Percentiles rank a stretch among this genome's conserved stretches.
phyloP scores from a whole-genome alignment of 2,888 invertebrate species.

The Brenthis ino region DNA sequence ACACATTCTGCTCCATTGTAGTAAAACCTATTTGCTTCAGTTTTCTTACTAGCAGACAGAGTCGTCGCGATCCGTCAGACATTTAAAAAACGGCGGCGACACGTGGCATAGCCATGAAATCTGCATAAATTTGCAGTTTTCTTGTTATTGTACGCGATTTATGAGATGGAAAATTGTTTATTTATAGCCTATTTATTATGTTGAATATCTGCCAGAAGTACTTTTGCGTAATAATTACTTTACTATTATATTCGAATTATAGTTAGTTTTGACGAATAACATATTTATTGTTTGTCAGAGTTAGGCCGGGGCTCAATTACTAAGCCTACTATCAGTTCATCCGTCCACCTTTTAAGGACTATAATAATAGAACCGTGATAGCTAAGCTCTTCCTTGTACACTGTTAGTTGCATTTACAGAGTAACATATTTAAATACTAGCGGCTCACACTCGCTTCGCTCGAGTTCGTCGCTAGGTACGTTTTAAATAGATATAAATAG shows the following conservation, averaged over 20 bases:
- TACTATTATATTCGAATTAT: neutral
- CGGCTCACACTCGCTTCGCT: no score
- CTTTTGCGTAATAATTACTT: constrained; percentile 22
- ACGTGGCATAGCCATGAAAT: constrained; percentile 64
- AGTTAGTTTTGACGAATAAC: neutral
- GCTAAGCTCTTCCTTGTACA: no score
- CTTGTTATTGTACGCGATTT: constrained; percentile 69
- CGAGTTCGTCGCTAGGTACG: no score
- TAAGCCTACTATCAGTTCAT: no score
- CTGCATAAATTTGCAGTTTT: constrained; percentile 78
- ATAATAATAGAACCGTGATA: no score
- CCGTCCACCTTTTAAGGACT: no score
- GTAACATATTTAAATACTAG: no score
- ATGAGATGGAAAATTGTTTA: constrained; percentile 71
- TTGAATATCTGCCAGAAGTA: constrained; percentile 35
- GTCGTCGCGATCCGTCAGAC: constrained; percentile 4
- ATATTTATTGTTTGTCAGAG: neutral
- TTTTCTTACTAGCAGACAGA: neutral
- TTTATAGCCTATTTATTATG: constrained; percentile 56
- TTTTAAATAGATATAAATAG: no score
- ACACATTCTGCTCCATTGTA: no score
- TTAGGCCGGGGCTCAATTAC: no score
- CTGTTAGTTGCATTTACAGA: no score
- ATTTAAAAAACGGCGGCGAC: constrained; percentile 31
- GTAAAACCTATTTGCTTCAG: neutral